Conservation (phyloP, 53 echinoderm and acorn worm genomes). For the Patiria pectinifera region DNA sequence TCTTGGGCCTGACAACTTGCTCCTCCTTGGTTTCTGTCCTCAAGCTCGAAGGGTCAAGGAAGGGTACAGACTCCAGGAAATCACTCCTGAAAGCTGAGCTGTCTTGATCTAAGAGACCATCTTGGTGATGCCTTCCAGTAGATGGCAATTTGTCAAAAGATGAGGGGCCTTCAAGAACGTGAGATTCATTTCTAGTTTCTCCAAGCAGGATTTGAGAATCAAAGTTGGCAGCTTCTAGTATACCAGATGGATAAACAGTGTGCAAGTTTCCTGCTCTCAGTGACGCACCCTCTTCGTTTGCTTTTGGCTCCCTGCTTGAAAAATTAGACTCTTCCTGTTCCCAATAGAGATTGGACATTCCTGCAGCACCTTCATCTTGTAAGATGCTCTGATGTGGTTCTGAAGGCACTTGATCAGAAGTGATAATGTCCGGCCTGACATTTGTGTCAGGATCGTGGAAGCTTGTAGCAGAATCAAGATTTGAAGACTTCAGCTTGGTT, state of each 20-base stretch:
- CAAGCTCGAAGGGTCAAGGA: background rate
- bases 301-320: background rate
- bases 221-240: too few relatives aligned
- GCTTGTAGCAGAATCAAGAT: background rate
- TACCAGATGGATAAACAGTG: background rate
- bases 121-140: background rate
- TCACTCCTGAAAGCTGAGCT: background rate
- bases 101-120: background rate
- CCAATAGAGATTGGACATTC: background rate
- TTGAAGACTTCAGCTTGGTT: background rate
- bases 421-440: background rate
- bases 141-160: background rate
- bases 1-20: constrained; percentile 59
- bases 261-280: background rate
- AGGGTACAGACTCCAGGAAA: background rate
- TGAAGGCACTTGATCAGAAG: background rate
- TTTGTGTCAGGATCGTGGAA: constrained; percentile 1
- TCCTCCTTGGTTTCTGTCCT: background rate
- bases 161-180: background rate
- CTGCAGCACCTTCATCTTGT: background rate
- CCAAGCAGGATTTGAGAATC: background rate
- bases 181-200: background rate
- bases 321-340: background rate
- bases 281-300: background rate
- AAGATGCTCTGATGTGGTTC: background rate